Percentiles rank a stretch among this genome's conserved stretches.
Conservation (phyloP, 2,113 vertebrate species). For the Grallaria varia region DNA sequence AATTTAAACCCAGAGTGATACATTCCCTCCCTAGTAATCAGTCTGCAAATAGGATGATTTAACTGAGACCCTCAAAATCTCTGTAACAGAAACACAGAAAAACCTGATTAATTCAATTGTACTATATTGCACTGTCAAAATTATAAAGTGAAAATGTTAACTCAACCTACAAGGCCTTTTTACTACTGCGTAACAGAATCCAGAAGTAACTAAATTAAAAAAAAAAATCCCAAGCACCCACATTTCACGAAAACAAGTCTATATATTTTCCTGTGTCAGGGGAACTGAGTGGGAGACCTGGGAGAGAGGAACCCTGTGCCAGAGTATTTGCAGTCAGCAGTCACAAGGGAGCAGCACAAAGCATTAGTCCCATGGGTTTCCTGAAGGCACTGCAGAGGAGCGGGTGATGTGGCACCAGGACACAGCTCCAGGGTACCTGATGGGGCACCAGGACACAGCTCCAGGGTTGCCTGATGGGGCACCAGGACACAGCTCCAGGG, state of each 20-base stretch:
- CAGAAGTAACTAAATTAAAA: conserved; percentile 20
- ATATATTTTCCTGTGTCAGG: neutral
- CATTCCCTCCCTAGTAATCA: neutral
- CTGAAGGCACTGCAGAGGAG: neutral
- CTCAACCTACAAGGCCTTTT: neutral
- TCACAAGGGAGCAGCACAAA: conserved; percentile 40
- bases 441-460: neutral
- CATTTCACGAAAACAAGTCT: neutral
- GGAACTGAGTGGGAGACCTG: neutral
- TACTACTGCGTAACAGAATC: neutral
- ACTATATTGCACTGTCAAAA: neutral
- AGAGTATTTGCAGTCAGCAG: neutral
- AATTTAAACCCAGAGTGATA: neutral
- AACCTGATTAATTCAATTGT: neutral
- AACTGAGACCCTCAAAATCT: neutral
- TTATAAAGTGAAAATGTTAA: conserved; percentile 25
- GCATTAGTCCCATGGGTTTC: neutral
- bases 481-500: neutral
- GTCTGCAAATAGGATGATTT: neutral
- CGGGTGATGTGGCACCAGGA: neutral
- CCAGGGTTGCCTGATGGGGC: neutral
- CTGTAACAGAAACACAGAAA: neutral
- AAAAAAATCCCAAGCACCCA: neutral
- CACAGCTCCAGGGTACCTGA: neutral
- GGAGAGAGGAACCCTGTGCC: fast-evolving